phyloP scores from a whole-genome alignment of 2,797 vertebrate genomes.

The Hyperoplus lanceolatus region DNA sequence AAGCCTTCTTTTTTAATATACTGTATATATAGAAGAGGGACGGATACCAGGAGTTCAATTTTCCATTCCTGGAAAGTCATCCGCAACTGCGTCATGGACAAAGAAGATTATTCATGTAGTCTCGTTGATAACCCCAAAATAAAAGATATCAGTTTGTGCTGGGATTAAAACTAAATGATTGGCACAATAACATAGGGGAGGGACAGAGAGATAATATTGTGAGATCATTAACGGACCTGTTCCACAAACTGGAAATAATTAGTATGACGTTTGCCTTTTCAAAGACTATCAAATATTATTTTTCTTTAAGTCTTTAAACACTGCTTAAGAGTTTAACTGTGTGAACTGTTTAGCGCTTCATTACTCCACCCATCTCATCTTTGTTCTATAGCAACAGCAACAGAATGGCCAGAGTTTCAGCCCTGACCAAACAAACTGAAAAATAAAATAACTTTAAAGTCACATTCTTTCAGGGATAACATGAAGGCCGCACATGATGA shows the following conservation, averaged over 20 bases:
- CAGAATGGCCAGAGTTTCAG: constrained; percentile 3
- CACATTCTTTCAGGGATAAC: constrained; percentile 42
- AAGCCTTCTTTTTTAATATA: background rate
- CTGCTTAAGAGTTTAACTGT: background rate
- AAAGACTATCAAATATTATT: background rate
- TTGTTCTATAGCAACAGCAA: constrained; percentile 4
- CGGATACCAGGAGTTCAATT: constrained; percentile 20
- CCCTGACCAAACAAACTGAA: constrained; percentile 9
- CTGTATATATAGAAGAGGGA: background rate
- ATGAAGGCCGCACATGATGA: constrained; percentile 5
- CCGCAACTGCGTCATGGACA: constrained; percentile 37
- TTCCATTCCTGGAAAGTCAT: constrained; percentile 43
- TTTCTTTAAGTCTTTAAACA: background rate
- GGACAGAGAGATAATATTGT: background rate
- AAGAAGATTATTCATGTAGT: constrained; percentile 47
- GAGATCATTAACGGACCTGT: background rate
- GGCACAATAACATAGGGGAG: background rate
- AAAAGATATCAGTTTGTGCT: constrained; percentile 38
- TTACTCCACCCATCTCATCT: background rate
- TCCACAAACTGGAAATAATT: constrained; percentile 11
- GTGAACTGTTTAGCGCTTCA: background rate
- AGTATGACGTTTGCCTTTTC: background rate
- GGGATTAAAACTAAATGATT: constrained; percentile 17
- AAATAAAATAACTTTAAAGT: constrained; percentile 40
- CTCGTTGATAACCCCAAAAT: constrained; percentile 22